These are phyloP conservation scores for Apotomis capreana DNA, from an alignment of 2,888 invertebrate genomes.

Conservation along the genomic window DNA sequence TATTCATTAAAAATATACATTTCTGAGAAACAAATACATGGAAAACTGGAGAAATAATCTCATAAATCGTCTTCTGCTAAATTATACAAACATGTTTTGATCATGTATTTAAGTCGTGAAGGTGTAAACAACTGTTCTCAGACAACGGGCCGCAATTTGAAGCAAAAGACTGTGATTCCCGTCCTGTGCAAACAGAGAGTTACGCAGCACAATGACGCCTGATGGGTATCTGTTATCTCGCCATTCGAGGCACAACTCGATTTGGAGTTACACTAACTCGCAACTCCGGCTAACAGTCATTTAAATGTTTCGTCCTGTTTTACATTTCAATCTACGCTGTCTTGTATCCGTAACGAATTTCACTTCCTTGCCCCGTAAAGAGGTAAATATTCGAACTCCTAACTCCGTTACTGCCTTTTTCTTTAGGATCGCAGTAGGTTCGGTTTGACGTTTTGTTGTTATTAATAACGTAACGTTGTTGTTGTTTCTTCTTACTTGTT, in stretches of 20 bases:
- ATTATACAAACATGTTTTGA: neutral
- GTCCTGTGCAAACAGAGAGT: neutral
- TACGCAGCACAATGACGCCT: constrained; percentile 4
- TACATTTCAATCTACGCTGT: constrained; percentile 27
- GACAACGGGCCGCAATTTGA: neutral
- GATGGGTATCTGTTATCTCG: constrained; percentile 24
- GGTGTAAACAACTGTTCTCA: neutral
- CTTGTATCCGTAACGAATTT: constrained; percentile 20
- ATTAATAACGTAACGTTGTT: constrained; percentile 20
- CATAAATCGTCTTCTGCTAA: neutral
- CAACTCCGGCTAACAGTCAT: constrained; percentile 31
- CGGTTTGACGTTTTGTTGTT: constrained; percentile 11
- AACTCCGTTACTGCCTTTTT: neutral
- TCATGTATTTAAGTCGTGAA: neutral
- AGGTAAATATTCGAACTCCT: neutral
- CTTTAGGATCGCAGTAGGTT: neutral
- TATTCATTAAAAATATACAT: too few species aligned
- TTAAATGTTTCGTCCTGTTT: constrained; percentile 31
- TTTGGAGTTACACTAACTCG: constrained; percentile 20
- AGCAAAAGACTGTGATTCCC: neutral
- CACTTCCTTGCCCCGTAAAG: neutral
- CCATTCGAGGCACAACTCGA: constrained; percentile 30
- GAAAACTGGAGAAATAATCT: neutral
- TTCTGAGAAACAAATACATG: too few species aligned
- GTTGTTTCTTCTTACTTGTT: constrained; percentile 15